A percentile compares a stretch with the other conserved stretches of the same genome.
phyloP scores from a whole-genome alignment of 2,888 invertebrate genomes.

The Pollenia labialis region DNA sequence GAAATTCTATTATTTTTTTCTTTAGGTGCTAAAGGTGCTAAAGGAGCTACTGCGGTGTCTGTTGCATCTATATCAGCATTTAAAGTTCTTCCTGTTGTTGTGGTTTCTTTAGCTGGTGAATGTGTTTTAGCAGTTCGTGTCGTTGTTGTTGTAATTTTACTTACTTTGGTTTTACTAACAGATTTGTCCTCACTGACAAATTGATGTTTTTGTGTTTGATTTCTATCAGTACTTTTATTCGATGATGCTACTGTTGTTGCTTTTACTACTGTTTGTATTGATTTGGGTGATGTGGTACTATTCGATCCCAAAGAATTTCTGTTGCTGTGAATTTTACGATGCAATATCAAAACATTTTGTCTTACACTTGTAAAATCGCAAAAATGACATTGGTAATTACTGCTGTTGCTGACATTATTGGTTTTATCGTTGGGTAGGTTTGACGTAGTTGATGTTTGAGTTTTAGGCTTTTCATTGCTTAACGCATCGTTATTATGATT shows the following conservation, averaged over 20 bases:
- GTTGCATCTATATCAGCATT: neutral
- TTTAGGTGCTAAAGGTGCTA: constrained; percentile 30
- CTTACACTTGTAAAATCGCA: constrained; percentile 88
- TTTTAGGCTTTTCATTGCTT: constrained; percentile 37
- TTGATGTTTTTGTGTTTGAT: constrained; percentile 47
- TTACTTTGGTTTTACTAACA: constrained; percentile 62
- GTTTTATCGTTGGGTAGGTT: constrained; percentile 43
- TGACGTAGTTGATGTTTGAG: constrained; percentile 15
- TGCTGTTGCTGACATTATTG: constrained; percentile 60
- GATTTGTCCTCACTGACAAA: constrained; percentile 20
- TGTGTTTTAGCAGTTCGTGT: constrained; percentile 1
- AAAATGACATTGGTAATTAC: constrained; percentile 86
- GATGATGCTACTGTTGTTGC: constrained; percentile 31
- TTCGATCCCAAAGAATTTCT: constrained; percentile 75
- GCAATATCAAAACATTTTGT: constrained; percentile 89
- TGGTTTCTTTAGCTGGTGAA: constrained; percentile 20
- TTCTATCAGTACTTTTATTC: constrained; percentile 2
- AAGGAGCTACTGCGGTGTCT: neutral
- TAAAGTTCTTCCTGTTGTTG: constrained; percentile 7
- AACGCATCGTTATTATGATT: constrained; percentile 50
- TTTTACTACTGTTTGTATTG: neutral
- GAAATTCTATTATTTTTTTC: constrained; percentile 13
- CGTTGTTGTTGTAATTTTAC: constrained; percentile 8
- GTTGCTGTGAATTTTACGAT: constrained; percentile 88
- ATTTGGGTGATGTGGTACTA: constrained; percentile 1